Conservation (phyloP, 2,113 vertebrate species). For the Clinocottus analis region DNA sequence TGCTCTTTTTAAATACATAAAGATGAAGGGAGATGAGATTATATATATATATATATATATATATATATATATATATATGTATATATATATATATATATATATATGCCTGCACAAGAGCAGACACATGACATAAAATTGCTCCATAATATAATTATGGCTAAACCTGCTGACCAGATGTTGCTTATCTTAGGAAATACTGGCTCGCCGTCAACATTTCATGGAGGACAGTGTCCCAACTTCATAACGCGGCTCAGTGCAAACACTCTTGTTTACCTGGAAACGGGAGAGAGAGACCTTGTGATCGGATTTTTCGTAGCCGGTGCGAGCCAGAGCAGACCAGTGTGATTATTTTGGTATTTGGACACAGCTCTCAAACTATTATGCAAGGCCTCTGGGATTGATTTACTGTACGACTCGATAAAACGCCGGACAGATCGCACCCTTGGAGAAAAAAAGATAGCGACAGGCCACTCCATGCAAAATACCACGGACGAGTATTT, state of each 20-base stretch:
- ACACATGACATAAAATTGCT: neutral
- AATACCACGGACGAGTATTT: conserved; percentile 22
- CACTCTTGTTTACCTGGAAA: conserved; percentile 70
- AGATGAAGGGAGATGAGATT: too few relatives aligned
- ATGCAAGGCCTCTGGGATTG: conserved; percentile 69
- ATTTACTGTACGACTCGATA: conserved; percentile 65
- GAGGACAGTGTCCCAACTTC: conserved; percentile 59
- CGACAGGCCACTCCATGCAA: neutral
- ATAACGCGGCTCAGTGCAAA: conserved; percentile 66
- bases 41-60: too few relatives aligned
- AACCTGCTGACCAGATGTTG: conserved; percentile 63
- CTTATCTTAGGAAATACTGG: conserved; percentile 59
- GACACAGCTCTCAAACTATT: conserved; percentile 66
- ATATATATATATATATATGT: too few relatives aligned
- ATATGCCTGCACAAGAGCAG: neutral
- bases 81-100: too few relatives aligned
- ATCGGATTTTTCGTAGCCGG: conserved; percentile 50
- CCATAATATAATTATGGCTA: conserved; percentile 26
- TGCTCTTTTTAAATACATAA: too few relatives aligned
- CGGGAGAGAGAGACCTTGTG: conserved; percentile 56
- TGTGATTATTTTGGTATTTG: conserved; percentile 77
- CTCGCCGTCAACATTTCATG: conserved; percentile 41
- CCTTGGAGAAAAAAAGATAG: conserved; percentile 55
- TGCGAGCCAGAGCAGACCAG: conserved; percentile 58
- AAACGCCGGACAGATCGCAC: conserved; percentile 40